Evolutionary conservation across 2,888 invertebrate genomes (phyloP), one percentile per base, ranked within the genome.

Genomic region (Oligia strigilis): DNA sequence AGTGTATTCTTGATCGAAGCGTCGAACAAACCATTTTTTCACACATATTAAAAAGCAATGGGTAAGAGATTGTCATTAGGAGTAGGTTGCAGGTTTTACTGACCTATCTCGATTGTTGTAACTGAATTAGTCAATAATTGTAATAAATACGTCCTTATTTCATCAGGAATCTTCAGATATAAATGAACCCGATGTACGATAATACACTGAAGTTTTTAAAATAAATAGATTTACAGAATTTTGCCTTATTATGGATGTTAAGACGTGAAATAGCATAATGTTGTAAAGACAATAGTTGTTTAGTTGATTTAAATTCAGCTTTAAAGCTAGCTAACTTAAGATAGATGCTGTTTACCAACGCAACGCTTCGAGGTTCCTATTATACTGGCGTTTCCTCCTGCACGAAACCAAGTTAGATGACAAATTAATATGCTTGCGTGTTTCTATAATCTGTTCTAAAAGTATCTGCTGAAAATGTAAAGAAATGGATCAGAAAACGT

Each of bases 221-320:
- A 46, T 77, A 71, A 75, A 84, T 87, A 85, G 78, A 43, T 74
- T 85, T 75, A 87, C 85, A 75, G 71, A 87, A 84, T 76, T 86
- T 84, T 82, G 88, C 88, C 88, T 88, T 88, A 88, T 81, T 88
- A 88, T 72, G 75, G 78, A 88, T 83, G 66, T 87, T 85, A 82
- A 88, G 84, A 77, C 58, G 73, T 73, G 78, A 78, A 81, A 80
- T 88, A 88, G 78, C 77, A 81, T 88, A 83, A 87, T 81, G 64
- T 78, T 81, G 65, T 87, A 72, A 80, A 82, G 81, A 81, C 72
- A 78, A 77, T 84, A 79, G 82, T 80, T 72, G 60, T 81, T 80
- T 79, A 74, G n/a, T 86, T 86, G 52, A 71, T 36, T 71, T 73
- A 67, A 67, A 75, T 40, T 13, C 77, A 60, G 85, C 80, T 85